phyloP scores from a whole-genome alignment of 2,888 invertebrate genomes.

The Cordilura impudica region DNA sequence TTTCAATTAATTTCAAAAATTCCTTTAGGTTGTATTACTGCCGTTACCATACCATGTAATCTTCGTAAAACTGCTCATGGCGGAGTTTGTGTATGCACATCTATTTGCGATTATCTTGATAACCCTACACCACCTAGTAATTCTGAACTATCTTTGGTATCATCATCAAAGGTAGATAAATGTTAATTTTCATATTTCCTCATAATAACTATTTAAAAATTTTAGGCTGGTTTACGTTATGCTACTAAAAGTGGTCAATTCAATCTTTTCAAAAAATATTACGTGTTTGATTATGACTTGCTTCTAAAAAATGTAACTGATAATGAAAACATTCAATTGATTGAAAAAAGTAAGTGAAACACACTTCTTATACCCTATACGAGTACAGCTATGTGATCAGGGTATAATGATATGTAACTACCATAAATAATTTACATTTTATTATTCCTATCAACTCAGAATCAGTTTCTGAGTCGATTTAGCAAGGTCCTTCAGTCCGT shows the following conservation, averaged over 20 bases:
- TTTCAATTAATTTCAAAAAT: not conserved
- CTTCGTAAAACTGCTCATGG: conserved; percentile 69
- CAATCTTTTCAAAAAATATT: conserved; percentile 60
- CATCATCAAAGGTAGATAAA: conserved; percentile 79
- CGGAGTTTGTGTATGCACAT: conserved; percentile 85
- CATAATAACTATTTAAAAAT: conserved; percentile 15
- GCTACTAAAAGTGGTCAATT: conserved; percentile 76
- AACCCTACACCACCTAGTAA: conserved; percentile 78
- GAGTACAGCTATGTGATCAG: too few species aligned
- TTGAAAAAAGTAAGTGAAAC: conserved; percentile 19
- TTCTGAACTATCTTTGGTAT: conserved; percentile 80
- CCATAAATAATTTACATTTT: too few species aligned
- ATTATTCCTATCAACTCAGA: too few species aligned
- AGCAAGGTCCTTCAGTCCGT: too few species aligned
- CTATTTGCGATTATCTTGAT: conserved; percentile 84
- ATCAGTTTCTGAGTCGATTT: too few species aligned
- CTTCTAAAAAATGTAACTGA: not conserved
- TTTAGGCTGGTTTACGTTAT: conserved; percentile 80
- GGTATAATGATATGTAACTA: too few species aligned
- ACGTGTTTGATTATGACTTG: conserved; percentile 65
- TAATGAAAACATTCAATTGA: not conserved
- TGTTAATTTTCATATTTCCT: not conserved
- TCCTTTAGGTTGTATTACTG: conserved; percentile 1
- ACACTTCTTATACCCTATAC: not conserved
- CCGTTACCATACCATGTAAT: conserved; percentile 70